Evolutionary conservation across 2,113 vertebrate genomes (phyloP).

Genomic region (Cyphomyrus plagiostoma): DNA sequence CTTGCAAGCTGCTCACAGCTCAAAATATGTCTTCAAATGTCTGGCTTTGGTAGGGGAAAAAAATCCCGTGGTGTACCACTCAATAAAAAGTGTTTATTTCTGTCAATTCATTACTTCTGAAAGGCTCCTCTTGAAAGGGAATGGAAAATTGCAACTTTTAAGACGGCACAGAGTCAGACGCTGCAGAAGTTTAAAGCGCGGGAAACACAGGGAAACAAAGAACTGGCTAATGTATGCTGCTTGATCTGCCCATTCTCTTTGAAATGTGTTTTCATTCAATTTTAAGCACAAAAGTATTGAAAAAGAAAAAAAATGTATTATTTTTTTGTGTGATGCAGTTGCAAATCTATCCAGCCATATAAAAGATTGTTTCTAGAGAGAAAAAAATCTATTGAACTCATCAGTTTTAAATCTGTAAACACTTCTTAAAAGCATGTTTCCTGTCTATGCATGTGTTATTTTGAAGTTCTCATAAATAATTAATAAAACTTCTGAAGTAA

Average conservation of each 20-base stretch:
- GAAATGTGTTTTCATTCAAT: conserved; percentile 48
- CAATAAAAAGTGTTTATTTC: conserved; percentile 21
- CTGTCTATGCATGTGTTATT: not conserved
- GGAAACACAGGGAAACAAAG: conserved; percentile 11
- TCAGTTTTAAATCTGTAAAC: conserved; percentile 38
- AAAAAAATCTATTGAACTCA: conserved; percentile 27
- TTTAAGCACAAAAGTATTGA: conserved; percentile 48
- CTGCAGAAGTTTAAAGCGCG: not conserved
- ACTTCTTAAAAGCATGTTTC: conserved; percentile 19
- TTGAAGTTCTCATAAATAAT: conserved; percentile 20
- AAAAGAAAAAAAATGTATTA: conserved; percentile 45
- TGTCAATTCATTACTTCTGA: conserved; percentile 27
- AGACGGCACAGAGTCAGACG: not conserved
- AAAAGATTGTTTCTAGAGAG: conserved; percentile 16
- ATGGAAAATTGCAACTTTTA: conserved; percentile 20
- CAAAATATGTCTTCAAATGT: conserved; percentile 7
- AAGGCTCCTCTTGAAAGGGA: conserved; percentile 23
- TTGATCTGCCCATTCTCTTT: conserved; percentile 58
- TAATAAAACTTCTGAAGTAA: conserved; percentile 15
- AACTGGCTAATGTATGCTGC: conserved; percentile 19
- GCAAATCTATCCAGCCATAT: conserved; percentile 30
- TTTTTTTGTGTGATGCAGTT: conserved; percentile 30
- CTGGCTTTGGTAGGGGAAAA: not conserved
- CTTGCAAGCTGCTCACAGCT: not conserved
- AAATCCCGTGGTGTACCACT: conserved; percentile 8